These are phyloP conservation scores for Chrysogorgia sp. DNA, from an alignment of 92 coral and sea anemone genomes.

Conservation along the genomic window DNA sequence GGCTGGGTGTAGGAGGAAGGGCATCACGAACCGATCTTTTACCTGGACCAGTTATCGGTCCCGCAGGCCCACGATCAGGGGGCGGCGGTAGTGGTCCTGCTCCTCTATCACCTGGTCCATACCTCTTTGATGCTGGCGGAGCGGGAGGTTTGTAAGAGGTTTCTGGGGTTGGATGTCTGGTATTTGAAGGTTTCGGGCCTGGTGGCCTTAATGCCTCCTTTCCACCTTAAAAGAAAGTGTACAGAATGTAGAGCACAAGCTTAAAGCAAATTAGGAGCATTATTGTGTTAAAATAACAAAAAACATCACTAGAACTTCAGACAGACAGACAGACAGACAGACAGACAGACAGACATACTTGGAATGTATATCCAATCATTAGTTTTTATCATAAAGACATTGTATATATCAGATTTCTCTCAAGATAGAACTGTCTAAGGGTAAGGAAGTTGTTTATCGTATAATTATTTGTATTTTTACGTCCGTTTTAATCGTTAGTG, in stretches of 20 bases:
- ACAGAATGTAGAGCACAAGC: background rate
- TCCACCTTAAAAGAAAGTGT: constrained; percentile 16
- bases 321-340: too few relatives aligned
- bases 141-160: background rate
- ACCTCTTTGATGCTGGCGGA: constrained; percentile 13
- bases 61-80: constrained; percentile 40
- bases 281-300: background rate
- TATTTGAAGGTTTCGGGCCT: background rate
- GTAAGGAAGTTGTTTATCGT: too few relatives aligned
- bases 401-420: too few relatives aligned
- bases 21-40: constrained; percentile 47
- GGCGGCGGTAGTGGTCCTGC: constrained; percentile 67
- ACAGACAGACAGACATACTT: too few relatives aligned
- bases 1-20: constrained; percentile 43
- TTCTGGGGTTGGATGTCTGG: constrained; percentile 7
- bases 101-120: constrained; percentile 25
- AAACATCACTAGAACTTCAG: too few relatives aligned
- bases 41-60: constrained; percentile 14
- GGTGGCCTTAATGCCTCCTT: constrained; percentile 3
- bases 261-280: background rate
- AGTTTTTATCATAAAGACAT: too few relatives aligned
- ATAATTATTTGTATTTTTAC: too few relatives aligned
- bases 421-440: too few relatives aligned
- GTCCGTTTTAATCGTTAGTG: too few relatives aligned
- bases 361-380: too few relatives aligned